Evolutionary conservation across 1,140 invertebrate species (phyloP).

Genomic region (Musca domestica): DNA sequence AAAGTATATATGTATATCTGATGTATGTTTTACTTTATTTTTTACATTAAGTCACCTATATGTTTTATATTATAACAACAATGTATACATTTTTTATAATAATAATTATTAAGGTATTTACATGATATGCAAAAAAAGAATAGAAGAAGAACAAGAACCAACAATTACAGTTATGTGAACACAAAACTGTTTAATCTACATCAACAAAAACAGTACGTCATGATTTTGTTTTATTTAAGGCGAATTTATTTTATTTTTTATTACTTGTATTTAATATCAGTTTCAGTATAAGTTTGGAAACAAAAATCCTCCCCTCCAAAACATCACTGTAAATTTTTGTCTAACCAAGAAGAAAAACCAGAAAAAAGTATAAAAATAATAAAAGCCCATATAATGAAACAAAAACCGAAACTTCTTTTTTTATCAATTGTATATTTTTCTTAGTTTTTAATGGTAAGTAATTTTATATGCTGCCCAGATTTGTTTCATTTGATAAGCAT

Average conservation of each 20-base stretch:
- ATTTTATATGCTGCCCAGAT: conserved; percentile 3
- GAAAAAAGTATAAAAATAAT: not conserved
- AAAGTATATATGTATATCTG: not conserved
- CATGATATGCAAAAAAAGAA: too few species aligned
- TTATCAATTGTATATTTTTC: not conserved
- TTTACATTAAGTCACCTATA: not conserved
- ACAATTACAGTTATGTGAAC: too few species aligned
- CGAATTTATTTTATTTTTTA: conserved; percentile 11
- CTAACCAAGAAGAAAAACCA: not conserved
- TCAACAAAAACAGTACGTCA: not conserved
- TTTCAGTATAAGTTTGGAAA: not conserved
- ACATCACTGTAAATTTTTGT: conserved; percentile 18
- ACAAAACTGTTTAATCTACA: too few species aligned
- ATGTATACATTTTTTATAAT: not conserved
- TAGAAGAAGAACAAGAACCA: too few species aligned
- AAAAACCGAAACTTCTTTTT: not conserved
- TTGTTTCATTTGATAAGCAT: conserved; percentile 4
- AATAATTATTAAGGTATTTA: not conserved
- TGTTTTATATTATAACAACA: not conserved
- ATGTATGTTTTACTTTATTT: not conserved
- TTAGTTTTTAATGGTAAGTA: not conserved
- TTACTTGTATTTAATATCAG: not conserved
- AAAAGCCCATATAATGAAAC: not conserved
- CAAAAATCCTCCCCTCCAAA: not conserved
- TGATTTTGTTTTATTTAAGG: not conserved